Base-by-base conservation (phyloP, 1,140 invertebrate genomes). In the Drosophila subpulchrella region DNA sequence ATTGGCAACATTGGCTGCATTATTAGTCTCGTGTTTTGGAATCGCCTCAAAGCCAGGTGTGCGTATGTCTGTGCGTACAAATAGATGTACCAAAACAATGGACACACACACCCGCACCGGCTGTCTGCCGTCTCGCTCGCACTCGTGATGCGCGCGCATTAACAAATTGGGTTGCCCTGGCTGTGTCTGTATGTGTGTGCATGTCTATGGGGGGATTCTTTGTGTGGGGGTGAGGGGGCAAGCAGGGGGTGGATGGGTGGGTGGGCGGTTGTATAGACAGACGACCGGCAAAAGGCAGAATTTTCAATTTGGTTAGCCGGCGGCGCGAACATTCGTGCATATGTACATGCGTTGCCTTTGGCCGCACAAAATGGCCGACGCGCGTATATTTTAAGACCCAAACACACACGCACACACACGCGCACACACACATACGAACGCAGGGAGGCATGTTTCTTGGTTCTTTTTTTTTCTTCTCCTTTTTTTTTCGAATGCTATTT, bases 331-430 rank as follows among this genome's bases (percentile, higher is more conserved):
- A 73, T 68, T 65, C 66, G 76, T 51, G 48, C 59, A 47, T 60
- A 73, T 71, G 70, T 61, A 60, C 56, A 17, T 30, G 27, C 48
- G 42, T 20, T 51, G 71, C 68, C 48, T 46, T 48, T 67, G 39
- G 61, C 63, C 66, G 79, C 74, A 91, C 90, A 91, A 91, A 91
- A 91, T 91, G 90, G 90, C 90, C 90, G 82, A 78, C 67, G 72
- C 75, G 79, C 76, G 79, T 91, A 81, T 90, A 91, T 91, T 89
- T 89, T 84, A 89, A 89, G 84, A 89, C 76, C 54, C 77, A 70
- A 67, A 73, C 75, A 63, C 68, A 80, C 73, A 67, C 60, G 50
- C 60, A 55, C 38, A 79, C 66, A 58, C 47, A 61, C n/a, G n/a
- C n/a, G n/a, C 73, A 67, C 60, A 47, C 60, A 55, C 38, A 79